Percentiles rank a stretch among this genome's conserved stretches.
Evolutionary conservation across 2,888 invertebrate species (phyloP).

Genomic region (Alentia gelatinosa): DNA sequence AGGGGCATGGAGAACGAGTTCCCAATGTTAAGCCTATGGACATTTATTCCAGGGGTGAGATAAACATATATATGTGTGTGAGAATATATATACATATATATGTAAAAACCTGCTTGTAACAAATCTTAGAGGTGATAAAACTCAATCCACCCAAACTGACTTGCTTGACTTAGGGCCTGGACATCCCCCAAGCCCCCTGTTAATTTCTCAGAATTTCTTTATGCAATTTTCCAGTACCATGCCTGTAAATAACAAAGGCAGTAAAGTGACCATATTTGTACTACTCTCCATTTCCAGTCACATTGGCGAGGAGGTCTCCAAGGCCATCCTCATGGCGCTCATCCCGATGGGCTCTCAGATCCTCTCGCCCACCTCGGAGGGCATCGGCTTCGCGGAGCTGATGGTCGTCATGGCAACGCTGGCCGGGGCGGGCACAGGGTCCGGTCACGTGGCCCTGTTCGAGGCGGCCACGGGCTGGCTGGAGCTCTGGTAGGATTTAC

Average conservation of each 20-base stretch:
- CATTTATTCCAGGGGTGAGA: too few species aligned
- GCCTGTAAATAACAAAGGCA: background rate
- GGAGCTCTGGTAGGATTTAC: slow-evolving; percentile 72
- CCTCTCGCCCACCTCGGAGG: slow-evolving; percentile 85
- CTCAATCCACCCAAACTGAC: too few species aligned
- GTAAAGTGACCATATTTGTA: background rate
- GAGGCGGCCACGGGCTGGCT: slow-evolving; percentile 91
- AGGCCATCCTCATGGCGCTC: slow-evolving; percentile 87
- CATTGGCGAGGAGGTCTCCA: slow-evolving; percentile 85
- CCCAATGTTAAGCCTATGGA: too few species aligned
- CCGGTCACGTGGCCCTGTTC: slow-evolving; percentile 90
- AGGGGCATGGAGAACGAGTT: too few species aligned
- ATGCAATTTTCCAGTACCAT: too few species aligned
- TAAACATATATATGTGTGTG: too few species aligned
- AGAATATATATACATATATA: too few species aligned
- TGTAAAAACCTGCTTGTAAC: too few species aligned
- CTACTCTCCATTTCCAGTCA: slow-evolving; percentile 69
- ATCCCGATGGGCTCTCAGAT: slow-evolving; percentile 87
- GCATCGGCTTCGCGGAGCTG: slow-evolving; percentile 89
- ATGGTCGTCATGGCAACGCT: slow-evolving; percentile 90
- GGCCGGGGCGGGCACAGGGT: slow-evolving; percentile 91
- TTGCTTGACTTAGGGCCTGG: too few species aligned
- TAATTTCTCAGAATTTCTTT: too few species aligned
- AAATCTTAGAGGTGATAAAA: too few species aligned
- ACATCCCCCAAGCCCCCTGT: too few species aligned